Conservation (phyloP, 2,888 invertebrate species). For the Conops quadrifasciatus region DNA sequence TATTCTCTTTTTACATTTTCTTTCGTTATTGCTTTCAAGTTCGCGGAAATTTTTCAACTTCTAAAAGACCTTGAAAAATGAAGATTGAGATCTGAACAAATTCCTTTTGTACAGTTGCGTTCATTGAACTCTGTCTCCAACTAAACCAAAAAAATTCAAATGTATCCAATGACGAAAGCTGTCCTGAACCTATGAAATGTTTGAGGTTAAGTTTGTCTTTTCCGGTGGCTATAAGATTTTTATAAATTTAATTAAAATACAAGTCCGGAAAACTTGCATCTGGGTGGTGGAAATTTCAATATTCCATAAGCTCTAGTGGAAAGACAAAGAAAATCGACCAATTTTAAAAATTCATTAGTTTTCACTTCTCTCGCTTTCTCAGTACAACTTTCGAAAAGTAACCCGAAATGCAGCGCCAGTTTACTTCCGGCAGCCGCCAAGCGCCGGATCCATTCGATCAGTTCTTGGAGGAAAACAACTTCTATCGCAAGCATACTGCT, state of each 20-base stretch:
- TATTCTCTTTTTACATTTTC: neutral
- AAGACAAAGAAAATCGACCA: too few species aligned
- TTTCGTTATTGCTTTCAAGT: too few species aligned
- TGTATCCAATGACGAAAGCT: too few species aligned
- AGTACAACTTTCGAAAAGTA: neutral
- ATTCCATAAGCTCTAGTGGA: too few species aligned
- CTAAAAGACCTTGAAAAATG: constrained; percentile 16
- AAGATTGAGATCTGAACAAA: neutral
- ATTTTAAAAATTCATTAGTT: too few species aligned
- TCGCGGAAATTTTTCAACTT: too few species aligned
- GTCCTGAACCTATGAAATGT: too few species aligned
- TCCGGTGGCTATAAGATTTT: too few species aligned
- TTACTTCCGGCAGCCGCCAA: constrained; percentile 63
- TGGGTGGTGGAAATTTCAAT: too few species aligned
- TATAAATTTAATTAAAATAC: too few species aligned
- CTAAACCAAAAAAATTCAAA: neutral
- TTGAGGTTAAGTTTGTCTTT: too few species aligned
- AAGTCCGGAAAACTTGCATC: too few species aligned
- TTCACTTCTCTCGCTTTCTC: neutral
- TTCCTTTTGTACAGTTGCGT: constrained; percentile 41
- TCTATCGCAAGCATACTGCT: constrained; percentile 87
- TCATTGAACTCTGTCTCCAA: constrained; percentile 40
- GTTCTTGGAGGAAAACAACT: constrained; percentile 81
- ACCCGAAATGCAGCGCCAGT: constrained; percentile 53
- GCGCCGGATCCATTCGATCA: constrained; percentile 70